phyloP scores from a whole-genome alignment of 2,113 vertebrate species.

The Rissa tridactyla region DNA sequence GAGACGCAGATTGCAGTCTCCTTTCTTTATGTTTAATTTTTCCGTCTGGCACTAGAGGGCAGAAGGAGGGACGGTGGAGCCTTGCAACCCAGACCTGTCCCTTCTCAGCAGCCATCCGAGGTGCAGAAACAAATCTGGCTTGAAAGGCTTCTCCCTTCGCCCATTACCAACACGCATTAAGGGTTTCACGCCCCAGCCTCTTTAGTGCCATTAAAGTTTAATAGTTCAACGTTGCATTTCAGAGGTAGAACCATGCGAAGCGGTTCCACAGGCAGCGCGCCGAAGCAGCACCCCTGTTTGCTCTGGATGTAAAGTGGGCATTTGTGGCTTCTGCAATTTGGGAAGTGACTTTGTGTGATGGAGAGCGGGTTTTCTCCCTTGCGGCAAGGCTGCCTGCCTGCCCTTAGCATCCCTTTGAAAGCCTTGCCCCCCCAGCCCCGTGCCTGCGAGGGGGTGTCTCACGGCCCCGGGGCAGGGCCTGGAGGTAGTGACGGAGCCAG shows the following conservation, averaged over 20 bases:
- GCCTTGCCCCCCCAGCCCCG: neutral
- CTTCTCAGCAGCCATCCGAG: neutral
- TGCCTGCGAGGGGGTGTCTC: accelerated
- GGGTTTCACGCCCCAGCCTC: neutral
- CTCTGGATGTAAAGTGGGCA: accelerated
- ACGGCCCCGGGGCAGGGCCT: accelerated
- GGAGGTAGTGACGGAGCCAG: neutral
- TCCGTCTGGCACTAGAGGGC: slow-evolving; percentile 43
- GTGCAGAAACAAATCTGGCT: neutral
- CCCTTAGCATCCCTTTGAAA: neutral
- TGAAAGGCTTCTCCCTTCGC: neutral
- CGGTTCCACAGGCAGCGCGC: accelerated
- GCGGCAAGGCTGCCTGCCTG: neutral
- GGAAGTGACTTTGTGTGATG: neutral
- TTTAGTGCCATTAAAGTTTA: slow-evolving; percentile 32
- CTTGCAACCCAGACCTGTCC: neutral
- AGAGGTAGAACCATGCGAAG: neutral
- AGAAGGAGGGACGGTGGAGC: neutral
- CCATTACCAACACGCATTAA: neutral
- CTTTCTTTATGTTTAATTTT: neutral
- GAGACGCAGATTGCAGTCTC: neutral
- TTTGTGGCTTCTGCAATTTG: neutral
- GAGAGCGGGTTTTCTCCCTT: neutral
- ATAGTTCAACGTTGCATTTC: neutral
- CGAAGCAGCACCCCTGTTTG: accelerated